Conservation (phyloP, 2,888 invertebrate genomes). For the Andrena camellia region DNA sequence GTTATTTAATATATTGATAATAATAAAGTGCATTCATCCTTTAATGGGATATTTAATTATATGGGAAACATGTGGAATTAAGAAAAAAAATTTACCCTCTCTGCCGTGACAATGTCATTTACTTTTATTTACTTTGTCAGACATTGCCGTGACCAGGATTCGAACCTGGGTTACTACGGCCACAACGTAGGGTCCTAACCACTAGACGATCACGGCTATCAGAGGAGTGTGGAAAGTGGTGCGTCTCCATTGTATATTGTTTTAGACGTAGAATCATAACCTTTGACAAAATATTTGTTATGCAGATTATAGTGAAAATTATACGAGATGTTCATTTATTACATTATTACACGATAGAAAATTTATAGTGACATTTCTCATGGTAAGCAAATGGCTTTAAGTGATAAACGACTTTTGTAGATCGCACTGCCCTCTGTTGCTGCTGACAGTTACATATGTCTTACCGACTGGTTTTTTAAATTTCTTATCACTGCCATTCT, state of each 20-base stretch:
- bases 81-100: slow-evolving; percentile 60
- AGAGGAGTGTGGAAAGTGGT: slow-evolving; percentile 5
- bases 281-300: background rate
- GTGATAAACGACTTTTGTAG: background rate
- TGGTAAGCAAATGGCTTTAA: background rate
- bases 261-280: fast-evolving
- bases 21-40: background rate
- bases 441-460: background rate
- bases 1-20: background rate
- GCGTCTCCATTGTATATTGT: background rate
- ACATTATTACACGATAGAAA: background rate
- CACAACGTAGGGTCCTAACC: slow-evolving; percentile 85
- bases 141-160: slow-evolving; percentile 85
- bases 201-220: slow-evolving; percentile 83
- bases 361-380: background rate
- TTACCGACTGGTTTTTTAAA: slow-evolving; percentile 21
- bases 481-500: background rate
- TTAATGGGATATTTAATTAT: background rate
- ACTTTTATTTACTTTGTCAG: slow-evolving; percentile 18
- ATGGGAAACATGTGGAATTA: slow-evolving; percentile 3
- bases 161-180: slow-evolving; percentile 85
- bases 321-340: background rate
- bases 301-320: background rate
- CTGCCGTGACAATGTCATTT: slow-evolving; percentile 73
- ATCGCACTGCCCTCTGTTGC: slow-evolving; percentile 28